Conservation (phyloP, 2,113 vertebrate species). For the Sinocyclocheilus maitianheensis region DNA sequence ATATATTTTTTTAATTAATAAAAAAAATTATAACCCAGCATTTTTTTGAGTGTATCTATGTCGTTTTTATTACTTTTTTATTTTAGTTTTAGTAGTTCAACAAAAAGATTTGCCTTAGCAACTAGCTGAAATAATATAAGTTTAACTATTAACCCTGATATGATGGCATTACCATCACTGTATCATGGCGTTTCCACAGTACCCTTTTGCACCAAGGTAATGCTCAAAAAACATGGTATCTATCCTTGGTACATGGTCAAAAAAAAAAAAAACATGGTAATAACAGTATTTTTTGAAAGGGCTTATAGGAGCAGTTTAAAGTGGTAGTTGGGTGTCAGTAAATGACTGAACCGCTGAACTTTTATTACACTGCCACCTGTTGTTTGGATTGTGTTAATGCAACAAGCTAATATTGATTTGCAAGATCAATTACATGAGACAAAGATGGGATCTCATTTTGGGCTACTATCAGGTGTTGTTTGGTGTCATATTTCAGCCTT, state of each 20-base stretch:
- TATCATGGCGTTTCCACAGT: not conserved
- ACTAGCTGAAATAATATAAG: too few relatives aligned
- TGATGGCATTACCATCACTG: not conserved
- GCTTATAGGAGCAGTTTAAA: not conserved
- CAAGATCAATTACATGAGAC: not conserved
- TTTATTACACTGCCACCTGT: slow-evolving; percentile 36
- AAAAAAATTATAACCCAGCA: too few relatives aligned
- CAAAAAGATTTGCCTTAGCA: too few relatives aligned
- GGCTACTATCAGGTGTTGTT: not conserved
- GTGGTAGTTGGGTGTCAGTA: not conserved
- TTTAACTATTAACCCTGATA: not conserved
- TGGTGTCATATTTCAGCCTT: not conserved
- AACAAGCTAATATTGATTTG: not conserved
- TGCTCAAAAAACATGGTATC: not conserved
- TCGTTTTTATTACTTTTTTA: too few relatives aligned
- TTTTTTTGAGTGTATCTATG: too few relatives aligned
- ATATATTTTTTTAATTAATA: too few relatives aligned
- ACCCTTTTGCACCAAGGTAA: not conserved
- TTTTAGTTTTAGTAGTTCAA: too few relatives aligned
- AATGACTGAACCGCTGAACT: not conserved
- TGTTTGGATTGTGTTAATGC: slow-evolving; percentile 28
- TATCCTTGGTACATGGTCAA: not conserved
- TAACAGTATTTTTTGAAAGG: not conserved
- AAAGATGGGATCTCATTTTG: not conserved
- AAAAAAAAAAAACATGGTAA: not conserved